Evolutionary conservation across 2,888 invertebrate genomes (phyloP), one percentile per base, ranked within the genome.

Genomic region (Aleiodes leptofemur): DNA sequence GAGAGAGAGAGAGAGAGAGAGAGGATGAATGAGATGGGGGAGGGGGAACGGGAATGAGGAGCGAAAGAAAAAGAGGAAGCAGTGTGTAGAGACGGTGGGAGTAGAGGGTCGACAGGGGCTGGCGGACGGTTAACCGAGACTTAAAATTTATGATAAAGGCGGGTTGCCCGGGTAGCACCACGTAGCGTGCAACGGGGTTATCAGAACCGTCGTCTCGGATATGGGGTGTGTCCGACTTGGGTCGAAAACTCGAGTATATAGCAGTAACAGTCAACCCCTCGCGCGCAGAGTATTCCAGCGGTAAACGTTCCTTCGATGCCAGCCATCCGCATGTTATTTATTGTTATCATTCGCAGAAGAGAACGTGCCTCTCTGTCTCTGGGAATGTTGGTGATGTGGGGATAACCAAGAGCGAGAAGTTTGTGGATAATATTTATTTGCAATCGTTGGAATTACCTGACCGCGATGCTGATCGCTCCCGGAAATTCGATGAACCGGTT

Each of bases 131-230:
- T 78, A 80, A 78, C 78, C 75, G 77, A 69, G 74, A 79, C 79
- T 75, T 70, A 73, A 78, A 80, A 80, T 79, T 79, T 82, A 82
- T 83, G 79, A 78, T 79, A 75, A 80, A 77, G 80, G 79, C 59
- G 76, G 75, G 76, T 73, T 76, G 51, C 61, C 56, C 53, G 76
- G 72, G 75, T 76, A 76, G 77, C 77, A 76, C 77, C 76, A 70
- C 73, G 78, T 59, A 69, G 80, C 78, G 77, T 80, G 77, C 77
- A 75, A 78, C 74, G 74, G 70, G 79, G 76, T 79, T 79, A 80
- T 80, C 80, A 80, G 76, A 80, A 73, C 77, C 77, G 76, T 77
- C 70, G 66, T 79, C 76, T 77, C 79, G 74, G 76, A 69, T 68
- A 68, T 69, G 73, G 78, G 78, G 72, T 75, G 73, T 69, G 75